Evolutionary conservation across 2,888 invertebrate genomes (phyloP), one percentile per base, ranked within the genome.

Genomic region (Muschampia plurimacula): DNA sequence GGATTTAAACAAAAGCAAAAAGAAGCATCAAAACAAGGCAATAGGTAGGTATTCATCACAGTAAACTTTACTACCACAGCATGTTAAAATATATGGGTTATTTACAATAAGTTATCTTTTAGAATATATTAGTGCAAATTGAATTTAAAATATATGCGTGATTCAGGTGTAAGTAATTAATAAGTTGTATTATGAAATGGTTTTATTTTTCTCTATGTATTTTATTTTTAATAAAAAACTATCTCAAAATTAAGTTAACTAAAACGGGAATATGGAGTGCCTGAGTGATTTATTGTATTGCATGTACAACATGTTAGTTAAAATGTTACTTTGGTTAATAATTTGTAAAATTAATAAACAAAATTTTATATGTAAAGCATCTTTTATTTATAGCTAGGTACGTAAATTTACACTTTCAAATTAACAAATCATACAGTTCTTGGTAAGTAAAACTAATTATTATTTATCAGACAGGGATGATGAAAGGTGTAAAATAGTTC

Each of bases 241-340:
- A 36, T 32, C 39, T 55, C 65, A 15, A 52, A n/a, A 15, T 44
- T 46, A 44, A 32, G 41, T 68, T 39, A 67, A 65, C 64, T 73
- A 41, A 44, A 57, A 62, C 39, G 66, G 66, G 65, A 75, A 62
- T 73, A 10, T 44, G 46, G 66, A 72, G 75, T 77, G 76, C 72
- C 77, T 76, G 74, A 10, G 32, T 63, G 52, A 52, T 57, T 64
- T 73, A 66, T 70, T 76, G 72, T 39, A 60, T 76, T 79, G 77
- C 80, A 80, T 77, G 77, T 78, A 82, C 80, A 81, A 81, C 79
- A 80, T 82, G 80, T 44, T 83, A 82, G 28, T 63, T 39, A 69
- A 78, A 76, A 80, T 81, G 79, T 80, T 83, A 79, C 83, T 79
- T 79, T 78, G 79, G 81, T 80, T 82, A 81, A 83, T 84, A 79